phyloP scores from a whole-genome alignment of 1,140 invertebrate species.

The Tetragnatha versicolor region DNA sequence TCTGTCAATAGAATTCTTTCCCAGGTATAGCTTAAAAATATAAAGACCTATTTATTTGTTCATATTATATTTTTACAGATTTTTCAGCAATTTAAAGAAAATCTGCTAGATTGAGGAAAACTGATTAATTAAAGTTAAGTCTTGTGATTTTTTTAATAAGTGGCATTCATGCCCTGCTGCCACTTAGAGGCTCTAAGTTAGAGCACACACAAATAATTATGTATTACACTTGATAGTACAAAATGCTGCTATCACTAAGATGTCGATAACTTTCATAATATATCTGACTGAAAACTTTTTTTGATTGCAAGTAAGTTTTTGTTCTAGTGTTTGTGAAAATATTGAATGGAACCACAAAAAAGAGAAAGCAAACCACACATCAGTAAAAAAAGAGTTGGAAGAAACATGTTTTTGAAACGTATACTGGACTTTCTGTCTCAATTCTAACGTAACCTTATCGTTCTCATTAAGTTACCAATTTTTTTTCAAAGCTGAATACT shows the following conservation, averaged over 20 bases:
- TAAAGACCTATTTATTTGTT: too few species aligned
- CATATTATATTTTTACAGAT: too few species aligned
- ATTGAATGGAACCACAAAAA: background rate
- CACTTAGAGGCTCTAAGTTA: too few species aligned
- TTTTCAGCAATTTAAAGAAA: too few species aligned
- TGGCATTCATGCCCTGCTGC: too few species aligned
- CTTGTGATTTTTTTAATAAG: too few species aligned
- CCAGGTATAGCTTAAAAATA: too few species aligned
- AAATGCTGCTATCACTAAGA: background rate
- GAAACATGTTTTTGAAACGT: background rate
- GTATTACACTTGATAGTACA: background rate
- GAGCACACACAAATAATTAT: background rate
- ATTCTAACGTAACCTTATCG: background rate
- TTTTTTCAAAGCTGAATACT: background rate
- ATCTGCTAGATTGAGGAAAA: too few species aligned
- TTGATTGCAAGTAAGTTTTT: background rate
- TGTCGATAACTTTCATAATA: background rate
- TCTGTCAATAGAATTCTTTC: too few species aligned
- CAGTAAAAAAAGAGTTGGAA: background rate
- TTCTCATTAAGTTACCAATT: background rate
- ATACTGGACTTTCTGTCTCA: background rate
- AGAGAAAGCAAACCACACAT: background rate
- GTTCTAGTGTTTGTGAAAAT: background rate
- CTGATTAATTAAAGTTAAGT: too few species aligned
- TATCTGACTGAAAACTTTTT: background rate